Percentiles rank a stretch among this genome's conserved stretches.
phyloP scores from a whole-genome alignment of 2,113 vertebrate genomes.

The Oplegnathus fasciatus region DNA sequence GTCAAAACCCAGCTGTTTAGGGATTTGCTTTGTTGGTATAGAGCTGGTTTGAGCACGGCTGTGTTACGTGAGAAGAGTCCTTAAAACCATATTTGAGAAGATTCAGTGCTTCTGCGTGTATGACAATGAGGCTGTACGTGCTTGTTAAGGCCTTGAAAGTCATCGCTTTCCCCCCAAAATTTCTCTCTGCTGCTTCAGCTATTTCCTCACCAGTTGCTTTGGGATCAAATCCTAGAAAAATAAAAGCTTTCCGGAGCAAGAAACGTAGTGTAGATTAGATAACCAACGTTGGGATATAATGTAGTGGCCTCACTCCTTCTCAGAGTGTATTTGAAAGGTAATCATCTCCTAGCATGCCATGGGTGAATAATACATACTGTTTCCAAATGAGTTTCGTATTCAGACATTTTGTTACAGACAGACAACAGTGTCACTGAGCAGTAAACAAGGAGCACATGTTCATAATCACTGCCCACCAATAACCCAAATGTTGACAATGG shows the following conservation, averaged over 20 bases:
- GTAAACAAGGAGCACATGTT: slow-evolving; percentile 61
- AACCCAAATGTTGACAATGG: slow-evolving; percentile 58
- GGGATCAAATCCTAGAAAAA: slow-evolving; percentile 56
- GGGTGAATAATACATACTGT: slow-evolving; percentile 21
- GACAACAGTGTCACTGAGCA: slow-evolving; percentile 40
- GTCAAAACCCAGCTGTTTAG: slow-evolving; percentile 73
- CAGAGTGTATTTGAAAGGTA: slow-evolving; percentile 27
- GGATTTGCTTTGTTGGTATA: slow-evolving; percentile 71
- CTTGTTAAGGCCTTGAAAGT: slow-evolving; percentile 24
- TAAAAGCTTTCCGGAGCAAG: slow-evolving; percentile 72
- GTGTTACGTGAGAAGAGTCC: slow-evolving; percentile 41
- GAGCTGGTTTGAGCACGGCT: slow-evolving; percentile 49
- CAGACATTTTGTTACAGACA: slow-evolving; percentile 51
- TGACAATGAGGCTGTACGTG: not conserved
- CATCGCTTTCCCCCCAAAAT: not conserved
- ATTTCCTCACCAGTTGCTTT: slow-evolving; percentile 34
- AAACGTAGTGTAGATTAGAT: slow-evolving; percentile 76
- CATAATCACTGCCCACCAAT: slow-evolving; percentile 46
- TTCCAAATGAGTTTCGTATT: slow-evolving; percentile 29
- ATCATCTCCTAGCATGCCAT: slow-evolving; percentile 40
- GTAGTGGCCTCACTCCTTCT: slow-evolving; percentile 37
- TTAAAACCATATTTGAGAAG: slow-evolving; percentile 53
- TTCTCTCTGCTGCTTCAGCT: slow-evolving; percentile 51
- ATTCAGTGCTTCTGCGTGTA: slow-evolving; percentile 49
- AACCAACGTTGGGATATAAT: slow-evolving; percentile 54